Percentiles rank a stretch among this genome's conserved stretches.
These are phyloP conservation scores for Gymnothorax javanicus DNA, from an alignment of 2,797 vertebrate genomes.

Conservation along the genomic window DNA sequence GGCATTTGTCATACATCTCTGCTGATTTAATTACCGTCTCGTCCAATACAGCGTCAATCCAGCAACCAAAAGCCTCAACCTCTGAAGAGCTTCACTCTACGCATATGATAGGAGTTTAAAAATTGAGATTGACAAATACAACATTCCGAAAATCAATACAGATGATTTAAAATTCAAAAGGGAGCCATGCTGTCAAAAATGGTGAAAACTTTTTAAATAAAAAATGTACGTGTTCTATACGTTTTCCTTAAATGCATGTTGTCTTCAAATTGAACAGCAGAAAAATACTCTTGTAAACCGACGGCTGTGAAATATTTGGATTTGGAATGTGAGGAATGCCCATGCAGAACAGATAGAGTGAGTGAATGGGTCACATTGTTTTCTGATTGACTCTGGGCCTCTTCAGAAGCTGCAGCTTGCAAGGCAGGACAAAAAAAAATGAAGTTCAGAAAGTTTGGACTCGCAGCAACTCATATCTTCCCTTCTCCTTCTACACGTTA, in stretches of 20 bases:
- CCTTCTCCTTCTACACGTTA: not conserved
- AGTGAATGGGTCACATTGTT: slow-evolving; percentile 6
- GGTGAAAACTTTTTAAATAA: not conserved
- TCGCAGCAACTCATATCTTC: not conserved
- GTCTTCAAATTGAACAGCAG: not conserved
- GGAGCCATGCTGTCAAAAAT: not conserved
- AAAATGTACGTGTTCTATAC: not conserved
- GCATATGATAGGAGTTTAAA: slow-evolving; percentile 38
- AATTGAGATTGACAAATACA: slow-evolving; percentile 42
- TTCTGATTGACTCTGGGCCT: not conserved
- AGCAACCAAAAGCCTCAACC: slow-evolving; percentile 17
- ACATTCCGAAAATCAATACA: not conserved
- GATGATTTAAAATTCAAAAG: not conserved
- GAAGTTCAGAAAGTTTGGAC: not conserved
- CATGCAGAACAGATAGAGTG: not conserved
- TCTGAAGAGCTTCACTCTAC: slow-evolving; percentile 7
- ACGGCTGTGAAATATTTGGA: not conserved
- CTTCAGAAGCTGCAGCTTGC: not conserved
- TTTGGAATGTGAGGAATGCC: not conserved
- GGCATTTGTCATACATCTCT: slow-evolving; percentile 68
- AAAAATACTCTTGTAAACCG: not conserved
- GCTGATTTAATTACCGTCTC: slow-evolving; percentile 30
- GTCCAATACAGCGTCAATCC: not conserved
- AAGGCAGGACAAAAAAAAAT: not conserved
- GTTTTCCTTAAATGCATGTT: not conserved